These are phyloP conservation scores for Margaritifera margaritifera DNA, from an alignment of 2,888 invertebrate genomes.

Conservation along the genomic window DNA sequence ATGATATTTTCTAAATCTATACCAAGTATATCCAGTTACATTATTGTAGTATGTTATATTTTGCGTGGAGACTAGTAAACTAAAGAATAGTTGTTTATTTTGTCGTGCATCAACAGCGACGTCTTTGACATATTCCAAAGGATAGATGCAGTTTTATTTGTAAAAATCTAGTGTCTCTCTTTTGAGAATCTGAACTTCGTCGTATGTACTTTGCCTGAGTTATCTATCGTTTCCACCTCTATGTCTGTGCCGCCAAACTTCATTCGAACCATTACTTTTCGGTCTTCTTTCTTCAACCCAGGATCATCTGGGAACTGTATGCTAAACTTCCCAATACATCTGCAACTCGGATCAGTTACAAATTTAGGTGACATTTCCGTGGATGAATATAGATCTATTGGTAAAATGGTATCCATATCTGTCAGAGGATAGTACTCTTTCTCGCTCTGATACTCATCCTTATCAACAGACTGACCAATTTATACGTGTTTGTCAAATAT, in stretches of 20 bases:
- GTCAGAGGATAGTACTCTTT: slow-evolving; percentile 12
- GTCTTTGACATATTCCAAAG: too few relatives aligned
- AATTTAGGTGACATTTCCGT: slow-evolving; percentile 10
- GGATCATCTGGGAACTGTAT: not conserved
- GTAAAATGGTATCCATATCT: slow-evolving; percentile 1
- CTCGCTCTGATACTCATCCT: not conserved
- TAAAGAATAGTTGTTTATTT: too few relatives aligned
- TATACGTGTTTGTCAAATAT: slow-evolving; percentile 21
- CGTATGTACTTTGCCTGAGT: slow-evolving; percentile 1
- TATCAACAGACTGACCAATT: slow-evolving; percentile 4
- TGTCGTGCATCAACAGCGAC: too few relatives aligned
- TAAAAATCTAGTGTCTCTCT: too few relatives aligned
- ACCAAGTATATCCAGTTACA: too few relatives aligned
- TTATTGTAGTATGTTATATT: too few relatives aligned
- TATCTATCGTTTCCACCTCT: slow-evolving; percentile 1
- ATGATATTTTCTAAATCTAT: too few relatives aligned
- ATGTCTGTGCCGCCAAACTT: slow-evolving; percentile 12
- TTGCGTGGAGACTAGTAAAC: too few relatives aligned
- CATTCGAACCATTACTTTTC: slow-evolving; percentile 3
- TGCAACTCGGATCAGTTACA: slow-evolving; percentile 13
- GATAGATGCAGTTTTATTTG: too few relatives aligned
- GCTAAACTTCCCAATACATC: slow-evolving; percentile 6
- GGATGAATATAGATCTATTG: slow-evolving; percentile 9
- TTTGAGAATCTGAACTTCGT: not conserved
- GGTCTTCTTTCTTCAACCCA: too few relatives aligned